Percentiles rank a stretch among this genome's conserved stretches.
phyloP scores from a whole-genome alignment of 1,140 invertebrate genomes.

The Zaprionus africanus region DNA sequence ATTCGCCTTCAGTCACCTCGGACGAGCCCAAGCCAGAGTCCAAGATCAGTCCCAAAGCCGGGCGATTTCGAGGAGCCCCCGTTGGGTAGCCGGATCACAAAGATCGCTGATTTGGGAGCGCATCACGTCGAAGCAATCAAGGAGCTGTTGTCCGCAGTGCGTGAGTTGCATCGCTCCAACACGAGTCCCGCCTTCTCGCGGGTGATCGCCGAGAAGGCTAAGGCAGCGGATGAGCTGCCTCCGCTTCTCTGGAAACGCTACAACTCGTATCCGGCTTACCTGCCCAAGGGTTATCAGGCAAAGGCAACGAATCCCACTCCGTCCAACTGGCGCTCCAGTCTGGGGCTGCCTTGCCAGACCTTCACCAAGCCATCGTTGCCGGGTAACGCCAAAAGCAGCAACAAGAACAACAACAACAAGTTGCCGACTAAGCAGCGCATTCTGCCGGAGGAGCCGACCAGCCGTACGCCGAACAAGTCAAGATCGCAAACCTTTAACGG shows the following conservation, averaged over 20 bases:
- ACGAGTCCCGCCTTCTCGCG: slow-evolving; percentile 18
- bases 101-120: neutral
- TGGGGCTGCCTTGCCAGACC: neutral
- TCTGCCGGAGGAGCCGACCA: neutral
- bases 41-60: neutral
- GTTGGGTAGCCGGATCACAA: neutral
- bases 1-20: neutral
- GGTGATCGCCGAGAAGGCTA: neutral
- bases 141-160: neutral
- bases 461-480: too few species aligned
- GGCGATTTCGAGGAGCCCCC: neutral
- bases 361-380: too few species aligned
- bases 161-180: slow-evolving; percentile 11
- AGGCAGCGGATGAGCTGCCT: neutral
- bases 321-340: neutral
- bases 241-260: slow-evolving; percentile 35
- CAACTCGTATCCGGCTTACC: slow-evolving; percentile 15
- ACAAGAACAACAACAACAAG: neutral
- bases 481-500: neutral
- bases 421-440: slow-evolving; percentile 9
- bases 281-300: neutral
- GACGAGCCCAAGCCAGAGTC: neutral
- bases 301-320: neutral
- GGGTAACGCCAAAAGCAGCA: neutral
- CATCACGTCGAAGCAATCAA: neutral